Conservation (phyloP, 1,140 invertebrate species). For the Drosophila suzukii region DNA sequence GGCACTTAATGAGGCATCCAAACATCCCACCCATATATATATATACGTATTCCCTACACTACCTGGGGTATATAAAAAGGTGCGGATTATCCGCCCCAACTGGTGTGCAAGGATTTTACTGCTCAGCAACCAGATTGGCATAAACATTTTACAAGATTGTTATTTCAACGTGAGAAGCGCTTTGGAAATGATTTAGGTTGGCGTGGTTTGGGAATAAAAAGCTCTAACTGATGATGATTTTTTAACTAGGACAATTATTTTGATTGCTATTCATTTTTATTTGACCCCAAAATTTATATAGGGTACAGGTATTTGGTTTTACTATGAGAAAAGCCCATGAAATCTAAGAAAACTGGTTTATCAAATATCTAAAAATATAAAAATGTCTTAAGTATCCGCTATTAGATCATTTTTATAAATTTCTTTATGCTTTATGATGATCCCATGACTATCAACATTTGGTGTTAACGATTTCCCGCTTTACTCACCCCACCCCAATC, state of each 20-base stretch:
- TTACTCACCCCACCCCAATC: background rate
- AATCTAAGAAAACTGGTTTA: no score
- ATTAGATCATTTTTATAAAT: no score
- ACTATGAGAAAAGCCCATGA: no score
- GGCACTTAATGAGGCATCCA: constrained; percentile 34
- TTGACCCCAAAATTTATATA: no score
- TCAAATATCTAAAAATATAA: no score
- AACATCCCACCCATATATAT: constrained; percentile 7
- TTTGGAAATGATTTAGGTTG: constrained; percentile 7
- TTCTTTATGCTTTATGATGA: background rate
- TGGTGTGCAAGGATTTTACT: constrained; percentile 15
- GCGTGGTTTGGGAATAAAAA: background rate
- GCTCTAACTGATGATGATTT: background rate
- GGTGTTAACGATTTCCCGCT: constrained; percentile 32
- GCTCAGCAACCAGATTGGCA: constrained; percentile 30
- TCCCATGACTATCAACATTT: constrained; percentile 50
- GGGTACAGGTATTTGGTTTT: no score
- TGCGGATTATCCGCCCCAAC: constrained; percentile 24
- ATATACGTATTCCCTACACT: background rate
- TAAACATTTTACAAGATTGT: constrained; percentile 46
- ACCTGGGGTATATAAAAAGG: constrained; percentile 30
- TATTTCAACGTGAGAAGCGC: constrained; percentile 24
- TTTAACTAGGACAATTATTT: no score
- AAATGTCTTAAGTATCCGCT: no score
- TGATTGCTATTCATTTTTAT: no score